These are phyloP conservation scores for Drosophila nr. perissopoda DNA, from an alignment of 2,888 invertebrate genomes.

Conservation along the genomic window DNA sequence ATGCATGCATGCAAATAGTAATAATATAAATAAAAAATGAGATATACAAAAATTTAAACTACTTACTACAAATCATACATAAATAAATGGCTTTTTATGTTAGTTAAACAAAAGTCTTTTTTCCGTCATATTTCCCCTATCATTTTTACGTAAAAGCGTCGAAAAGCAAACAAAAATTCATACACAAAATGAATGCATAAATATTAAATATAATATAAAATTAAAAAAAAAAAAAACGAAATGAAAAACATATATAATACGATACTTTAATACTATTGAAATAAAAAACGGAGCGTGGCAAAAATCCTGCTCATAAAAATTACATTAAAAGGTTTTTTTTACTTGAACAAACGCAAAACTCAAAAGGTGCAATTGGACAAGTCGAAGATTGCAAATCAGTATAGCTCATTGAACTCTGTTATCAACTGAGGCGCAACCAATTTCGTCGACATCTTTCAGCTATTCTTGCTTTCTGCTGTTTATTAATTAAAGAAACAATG, in stretches of 20 bases:
- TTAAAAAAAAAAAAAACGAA: constrained; percentile 37
- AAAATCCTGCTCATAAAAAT: constrained; percentile 69
- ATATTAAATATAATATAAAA: constrained; percentile 69
- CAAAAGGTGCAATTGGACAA: constrained; percentile 1
- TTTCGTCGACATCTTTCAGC: background rate
- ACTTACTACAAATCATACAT: constrained; percentile 59
- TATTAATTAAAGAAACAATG: constrained; percentile 29
- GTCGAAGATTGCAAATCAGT: constrained; percentile 32
- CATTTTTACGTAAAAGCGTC: constrained; percentile 40
- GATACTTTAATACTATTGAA: constrained; percentile 82
- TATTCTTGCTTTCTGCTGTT: constrained; percentile 13
- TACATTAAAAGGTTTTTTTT: constrained; percentile 21
- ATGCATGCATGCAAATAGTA: constrained; percentile 39
- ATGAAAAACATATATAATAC: constrained; percentile 74
- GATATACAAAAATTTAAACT: constrained; percentile 47
- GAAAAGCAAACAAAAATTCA: constrained; percentile 43
- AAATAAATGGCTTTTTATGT: constrained; percentile 68
- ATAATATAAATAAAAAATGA: constrained; percentile 24
- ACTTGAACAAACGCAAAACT: background rate
- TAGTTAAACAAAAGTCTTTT: constrained; percentile 59
- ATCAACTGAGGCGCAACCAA: constrained; percentile 19
- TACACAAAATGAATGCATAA: constrained; percentile 61
- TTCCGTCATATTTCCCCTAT: constrained; percentile 23
- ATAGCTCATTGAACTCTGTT: constrained; percentile 52
- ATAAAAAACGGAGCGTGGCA: constrained; percentile 68